Base-by-base conservation (phyloP, 2,113 vertebrate genomes). In the Polypterus bichir region DNA sequence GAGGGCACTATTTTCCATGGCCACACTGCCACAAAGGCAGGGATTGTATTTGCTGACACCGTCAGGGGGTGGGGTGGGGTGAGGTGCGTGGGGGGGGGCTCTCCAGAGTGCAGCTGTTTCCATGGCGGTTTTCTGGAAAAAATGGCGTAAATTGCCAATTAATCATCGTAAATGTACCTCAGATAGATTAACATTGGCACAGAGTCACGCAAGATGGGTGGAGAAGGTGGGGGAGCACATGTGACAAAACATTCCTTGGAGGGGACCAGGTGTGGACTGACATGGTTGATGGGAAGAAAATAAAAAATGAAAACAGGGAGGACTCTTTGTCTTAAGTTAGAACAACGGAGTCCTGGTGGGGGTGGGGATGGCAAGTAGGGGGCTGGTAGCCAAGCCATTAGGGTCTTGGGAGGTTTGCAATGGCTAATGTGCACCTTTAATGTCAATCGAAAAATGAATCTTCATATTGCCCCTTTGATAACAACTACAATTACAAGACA, bases 1-100 rank as follows among this genome's bases (percentile, higher is more conserved):
- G 77, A 81, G 76, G 66, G 69, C 7, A 11, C 76, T 62, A 84
- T 86, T 87, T 82, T 87, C 68, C 56, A 3, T 61, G 70, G 74
- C 47, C 68, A 78, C 68, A 67, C 71, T 67, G 69, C 80, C 77
- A 84, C 69, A 75, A 69, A 71, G 74, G 57, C 68, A 49, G 46
- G 44, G 62, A 63, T 53, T 67, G 72, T 69, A 69, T 77, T 68
- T 78, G 72, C 47, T 46, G 63, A 70, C 68, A 60, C 68, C 77
- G 76, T 76, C 74, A 81, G 76, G 79, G 70, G 64, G 66, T 49
- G 49, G 57, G 54, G 47, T 4, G 46, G 49, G 54, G 60, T 27
- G 27, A 2, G 27, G 27, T 27, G 27, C 2, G 27, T 27, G 27
- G 27, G 27, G 27, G 27, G n/a, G n/a, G n/a, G n/a, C n/a, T 2